Percentiles rank a stretch among this genome's conserved stretches.
Evolutionary conservation across 2,888 invertebrate genomes (phyloP).

Genomic region (Galerucella pusilla): DNA sequence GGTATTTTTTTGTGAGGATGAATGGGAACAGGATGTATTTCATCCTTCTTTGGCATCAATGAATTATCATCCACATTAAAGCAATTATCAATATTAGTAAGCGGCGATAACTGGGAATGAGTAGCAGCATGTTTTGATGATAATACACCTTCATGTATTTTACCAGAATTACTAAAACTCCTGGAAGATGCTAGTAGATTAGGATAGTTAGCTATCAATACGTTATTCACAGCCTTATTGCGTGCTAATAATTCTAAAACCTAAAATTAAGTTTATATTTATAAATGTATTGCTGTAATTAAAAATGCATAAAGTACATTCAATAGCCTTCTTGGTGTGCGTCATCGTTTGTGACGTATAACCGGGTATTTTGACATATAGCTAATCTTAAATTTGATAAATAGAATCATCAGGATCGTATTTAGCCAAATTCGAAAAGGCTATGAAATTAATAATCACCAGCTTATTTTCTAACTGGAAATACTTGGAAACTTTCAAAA

Average conservation of each 20-base stretch:
- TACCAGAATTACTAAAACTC: conserved; percentile 77
- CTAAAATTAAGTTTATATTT: conserved; percentile 10
- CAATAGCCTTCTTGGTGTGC: too few species aligned
- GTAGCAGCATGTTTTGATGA: conserved; percentile 57
- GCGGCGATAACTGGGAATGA: conserved; percentile 58
- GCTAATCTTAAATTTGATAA: too few species aligned
- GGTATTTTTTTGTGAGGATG: conserved; percentile 65
- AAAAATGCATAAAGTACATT: too few species aligned
- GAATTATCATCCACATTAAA: conserved; percentile 61
- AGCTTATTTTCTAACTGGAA: too few species aligned
- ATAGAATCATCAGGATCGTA: too few species aligned
- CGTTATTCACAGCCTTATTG: conserved; percentile 76
- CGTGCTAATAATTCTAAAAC: conserved; percentile 79
- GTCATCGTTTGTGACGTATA: too few species aligned
- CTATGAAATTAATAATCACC: too few species aligned
- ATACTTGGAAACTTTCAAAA: too few species aligned
- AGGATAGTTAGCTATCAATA: conserved; percentile 80
- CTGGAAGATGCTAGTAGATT: conserved; percentile 77
- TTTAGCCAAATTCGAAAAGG: too few species aligned
- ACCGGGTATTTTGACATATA: too few species aligned
- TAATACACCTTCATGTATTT: conserved; percentile 65
- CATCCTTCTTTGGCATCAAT: conserved; percentile 70
- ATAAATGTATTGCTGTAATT: not conserved
- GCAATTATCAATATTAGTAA: conserved; percentile 55
- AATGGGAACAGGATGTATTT: conserved; percentile 62